Base-by-base conservation (phyloP, 2,113 vertebrate species). In the Istiophorus platypterus region DNA sequence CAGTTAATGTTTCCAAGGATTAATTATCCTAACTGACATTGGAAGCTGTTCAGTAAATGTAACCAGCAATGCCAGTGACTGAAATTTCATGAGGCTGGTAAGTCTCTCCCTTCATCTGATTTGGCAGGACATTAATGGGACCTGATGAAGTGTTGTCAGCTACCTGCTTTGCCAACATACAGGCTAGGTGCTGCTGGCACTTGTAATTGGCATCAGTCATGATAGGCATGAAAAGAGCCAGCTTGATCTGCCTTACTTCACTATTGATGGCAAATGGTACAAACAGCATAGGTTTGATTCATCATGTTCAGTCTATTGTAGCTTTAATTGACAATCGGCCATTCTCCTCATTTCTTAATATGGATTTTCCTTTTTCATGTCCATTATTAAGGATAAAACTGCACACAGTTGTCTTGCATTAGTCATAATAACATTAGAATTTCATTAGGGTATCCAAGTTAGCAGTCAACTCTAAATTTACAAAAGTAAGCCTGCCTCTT, bases 71-170 rank as follows among this genome's bases (percentile, higher is more conserved):
- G 82, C 51, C 64, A 73, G 1, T 73, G 72, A 56, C 24, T 73
- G 52, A 27, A 51, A 64, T 62, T 59, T 59, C 34, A 37, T 18
- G 51, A 66, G 72, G 69, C 72, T 22, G 37, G 56, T 58, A 49
- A 27, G 22, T 72, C 54, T 58, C 31, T 72, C 47, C n/a, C 59
- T 73, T 81, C 82, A 65, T 83, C 56, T 80, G 71, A 70, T 29
- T 80, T 84, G 74, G 76, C 87, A 80, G 73, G 58, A 88, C 66
- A 80, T 74, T 81, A 79, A 65, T 75, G 41, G 51, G 57, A 56
- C 59, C 68, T 61, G 79, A 80, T 82, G 76, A 77, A 62, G 65
- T 73, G 68, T 79, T 86, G 77, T 83, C 76, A 71, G 27, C 54
- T 66, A 76, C 82, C 80, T 80, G 70, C 84, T 80, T 67, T 74